Conservation (phyloP, 2,797 vertebrate species). For the Odontamblyopus lacepedii region DNA sequence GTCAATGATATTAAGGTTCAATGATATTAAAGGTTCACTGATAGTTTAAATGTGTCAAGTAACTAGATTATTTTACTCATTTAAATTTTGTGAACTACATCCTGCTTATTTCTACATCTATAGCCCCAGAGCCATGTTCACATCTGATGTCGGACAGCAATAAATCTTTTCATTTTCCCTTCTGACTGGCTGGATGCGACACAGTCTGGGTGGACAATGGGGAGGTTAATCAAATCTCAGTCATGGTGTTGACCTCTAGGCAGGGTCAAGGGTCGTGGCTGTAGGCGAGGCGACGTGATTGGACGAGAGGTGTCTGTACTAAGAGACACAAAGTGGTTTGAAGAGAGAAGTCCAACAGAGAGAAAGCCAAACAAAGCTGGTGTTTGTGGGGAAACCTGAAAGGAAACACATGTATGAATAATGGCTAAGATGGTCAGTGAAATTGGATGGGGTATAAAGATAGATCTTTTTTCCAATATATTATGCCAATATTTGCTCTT, state of each 20-base stretch:
- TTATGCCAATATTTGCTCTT: too few species aligned
- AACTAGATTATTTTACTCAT: too few species aligned
- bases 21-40: not conserved
- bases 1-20: too few species aligned
- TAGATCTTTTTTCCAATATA: too few species aligned
- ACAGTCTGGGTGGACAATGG: conserved; percentile 56
- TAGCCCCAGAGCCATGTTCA: conserved; percentile 29
- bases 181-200: conserved; percentile 50
- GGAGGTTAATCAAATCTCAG: conserved; percentile 72
- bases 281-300: conserved; percentile 48
- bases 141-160: conserved; percentile 54
- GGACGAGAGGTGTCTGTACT: conserved; percentile 49
- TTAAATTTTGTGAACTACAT: not conserved
- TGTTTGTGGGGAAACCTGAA: conserved; percentile 16
- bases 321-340: conserved; percentile 52
- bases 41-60: not conserved
- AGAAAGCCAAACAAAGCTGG: conserved; percentile 42
- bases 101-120: conserved; percentile 14
- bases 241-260: conserved; percentile 67
- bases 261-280: conserved; percentile 63
- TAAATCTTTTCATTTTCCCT: conserved; percentile 51
- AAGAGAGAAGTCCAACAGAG: conserved; percentile 56
- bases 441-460: not conserved
- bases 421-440: not conserved
- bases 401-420: conserved; percentile 10